Conservation (phyloP, 2,113 vertebrate species). For the Pontoporia blainvillei region DNA sequence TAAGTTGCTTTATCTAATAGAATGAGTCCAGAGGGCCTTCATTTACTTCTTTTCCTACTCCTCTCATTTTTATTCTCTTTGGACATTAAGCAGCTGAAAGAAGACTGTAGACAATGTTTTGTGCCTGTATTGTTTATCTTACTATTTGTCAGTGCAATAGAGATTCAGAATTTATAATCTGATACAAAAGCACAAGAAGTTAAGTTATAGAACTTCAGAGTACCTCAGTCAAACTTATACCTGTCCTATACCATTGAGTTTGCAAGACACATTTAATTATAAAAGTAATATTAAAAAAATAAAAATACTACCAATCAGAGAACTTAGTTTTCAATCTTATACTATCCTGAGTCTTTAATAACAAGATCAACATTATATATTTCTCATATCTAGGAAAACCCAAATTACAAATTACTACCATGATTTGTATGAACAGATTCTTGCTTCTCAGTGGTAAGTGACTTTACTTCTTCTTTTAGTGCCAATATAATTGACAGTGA, state of each 20-base stretch:
- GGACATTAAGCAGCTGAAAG: not conserved
- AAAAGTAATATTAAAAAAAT: slow-evolving; percentile 28
- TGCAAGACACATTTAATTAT: not conserved
- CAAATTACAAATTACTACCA: not conserved
- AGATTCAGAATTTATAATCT: slow-evolving; percentile 60
- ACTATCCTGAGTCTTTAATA: slow-evolving; percentile 23
- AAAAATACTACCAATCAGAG: slow-evolving; percentile 55
- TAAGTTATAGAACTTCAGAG: slow-evolving; percentile 58
- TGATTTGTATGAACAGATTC: not conserved
- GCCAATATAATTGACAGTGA: not conserved
- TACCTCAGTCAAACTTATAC: slow-evolving; percentile 24
- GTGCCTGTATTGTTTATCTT: slow-evolving; percentile 66
- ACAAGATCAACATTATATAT: not conserved
- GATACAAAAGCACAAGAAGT: slow-evolving; percentile 68
- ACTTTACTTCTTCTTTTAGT: not conserved
- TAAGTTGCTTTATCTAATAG: slow-evolving; percentile 72
- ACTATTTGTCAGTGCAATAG: slow-evolving; percentile 16
- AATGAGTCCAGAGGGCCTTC: slow-evolving; percentile 49
- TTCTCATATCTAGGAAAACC: not conserved
- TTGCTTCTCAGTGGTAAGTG: not conserved
- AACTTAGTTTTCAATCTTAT: slow-evolving; percentile 53
- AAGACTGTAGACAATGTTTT: slow-evolving; percentile 33
- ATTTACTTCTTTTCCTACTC: slow-evolving; percentile 50
- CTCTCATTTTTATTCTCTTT: slow-evolving; percentile 56
- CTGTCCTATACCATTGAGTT: slow-evolving; percentile 53